A percentile compares a stretch with the other conserved stretches of the same genome.
These are phyloP conservation scores for Cepaea nemoralis DNA, from an alignment of 1,140 invertebrate species.

Conservation along the genomic window DNA sequence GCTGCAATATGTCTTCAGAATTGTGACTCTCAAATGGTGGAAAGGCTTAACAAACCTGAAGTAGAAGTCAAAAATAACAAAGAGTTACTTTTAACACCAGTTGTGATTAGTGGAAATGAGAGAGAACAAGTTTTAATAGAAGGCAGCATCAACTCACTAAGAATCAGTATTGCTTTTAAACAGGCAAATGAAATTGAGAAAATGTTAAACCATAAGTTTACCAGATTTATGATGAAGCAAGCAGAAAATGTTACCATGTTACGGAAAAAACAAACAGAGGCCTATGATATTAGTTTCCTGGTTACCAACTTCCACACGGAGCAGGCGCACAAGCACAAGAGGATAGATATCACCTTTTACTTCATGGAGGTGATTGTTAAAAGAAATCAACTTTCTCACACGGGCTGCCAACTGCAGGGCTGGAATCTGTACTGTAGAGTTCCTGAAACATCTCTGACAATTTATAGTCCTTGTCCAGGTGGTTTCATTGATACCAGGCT, in stretches of 20 bases:
- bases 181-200: slow-evolving; percentile 98
- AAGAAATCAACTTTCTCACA: slow-evolving; percentile 99
- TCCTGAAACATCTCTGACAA: slow-evolving; percentile 84
- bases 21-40: slow-evolving; percentile 98
- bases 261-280: slow-evolving; percentile 93
- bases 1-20: slow-evolving; percentile 99
- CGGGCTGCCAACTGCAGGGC: slow-evolving; percentile 97
- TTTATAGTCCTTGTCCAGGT: not conserved
- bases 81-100: slow-evolving; percentile 94
- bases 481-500: not conserved
- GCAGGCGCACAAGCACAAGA: slow-evolving; percentile 99
- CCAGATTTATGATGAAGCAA: slow-evolving; percentile 99
- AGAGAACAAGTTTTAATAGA: slow-evolving; percentile 97
- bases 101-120: slow-evolving; percentile 96
- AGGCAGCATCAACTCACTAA: slow-evolving; percentile 94
- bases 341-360: slow-evolving; percentile 99
- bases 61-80: slow-evolving; percentile 88
- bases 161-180: slow-evolving; percentile 78
- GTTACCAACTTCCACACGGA: slow-evolving; percentile 99
- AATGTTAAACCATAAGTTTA: slow-evolving; percentile 99
- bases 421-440: slow-evolving; percentile 98
- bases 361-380: slow-evolving; percentile 99
- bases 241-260: slow-evolving; percentile 98
- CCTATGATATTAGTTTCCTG: slow-evolving; percentile 99
- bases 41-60: slow-evolving; percentile 99